Base-by-base conservation (phyloP, 1,140 invertebrate genomes). In the Neoseiulus cucumeris region DNA sequence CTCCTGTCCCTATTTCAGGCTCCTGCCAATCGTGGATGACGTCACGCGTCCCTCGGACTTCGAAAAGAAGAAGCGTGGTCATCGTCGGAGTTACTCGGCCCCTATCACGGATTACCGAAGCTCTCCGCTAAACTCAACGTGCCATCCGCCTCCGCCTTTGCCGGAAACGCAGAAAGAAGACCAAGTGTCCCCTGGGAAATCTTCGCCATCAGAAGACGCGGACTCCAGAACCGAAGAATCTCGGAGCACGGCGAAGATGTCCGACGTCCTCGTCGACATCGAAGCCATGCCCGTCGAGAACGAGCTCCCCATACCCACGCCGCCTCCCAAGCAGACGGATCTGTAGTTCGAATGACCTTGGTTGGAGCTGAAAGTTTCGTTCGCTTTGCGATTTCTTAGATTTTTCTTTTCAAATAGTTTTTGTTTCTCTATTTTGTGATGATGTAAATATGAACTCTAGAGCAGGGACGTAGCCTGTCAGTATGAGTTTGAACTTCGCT, bases 1-100 rank as follows among this genome's bases (percentile, higher is more conserved):
- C n/a, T n/a, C n/a, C n/a, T n/a, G 14, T 59, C 14, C 14, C 17
- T 20, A n/a, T 14, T 20, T n/a, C 1, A 59, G 51, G 33, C 22
- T 59, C 14, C 33, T 59, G 22, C 51, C 51, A n/a, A 59, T 59
- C 25, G 33, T 20, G 22, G 22, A 59, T 17, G 51, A 59, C 25
- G 22, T 2, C 14, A 14, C 9, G 33, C 51, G 51, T 18, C 14
- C 17, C 12, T 17, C 51, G 2, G 51, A 33, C 25, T 1, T 12
- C 6, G 51, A 59, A 1, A 47, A 22, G 17, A 59, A 29, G 22
- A 59, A 4, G 14, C 51, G 51, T 17, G 51, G 51, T 25, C 51
- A 59, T 25, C 51, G 51, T 25, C 51, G 51, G 33, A 59, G 51
- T 20, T 59, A 59, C 33, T 59, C 51, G 22, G 51, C 51, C 22